Percentiles rank a stretch among this genome's conserved stretches.
Evolutionary conservation across 2,113 vertebrate genomes (phyloP).

Genomic region (Mustelus asterias): DNA sequence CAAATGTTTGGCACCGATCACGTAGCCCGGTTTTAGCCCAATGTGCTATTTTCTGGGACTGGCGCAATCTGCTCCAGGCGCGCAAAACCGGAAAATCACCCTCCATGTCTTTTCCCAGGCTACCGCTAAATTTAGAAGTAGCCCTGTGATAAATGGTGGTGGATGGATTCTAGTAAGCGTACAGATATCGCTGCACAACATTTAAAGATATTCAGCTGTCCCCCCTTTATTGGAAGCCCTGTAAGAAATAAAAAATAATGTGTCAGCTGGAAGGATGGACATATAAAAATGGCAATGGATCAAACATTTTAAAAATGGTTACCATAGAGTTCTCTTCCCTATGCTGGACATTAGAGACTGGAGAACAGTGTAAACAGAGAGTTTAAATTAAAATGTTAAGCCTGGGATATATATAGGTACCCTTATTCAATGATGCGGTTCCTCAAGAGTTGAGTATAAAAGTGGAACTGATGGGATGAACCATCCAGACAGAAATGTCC

Average conservation of each 20-base stretch:
- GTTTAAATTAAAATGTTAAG: neutral
- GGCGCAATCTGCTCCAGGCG: no score
- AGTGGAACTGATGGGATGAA: neutral
- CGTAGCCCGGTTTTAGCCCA: no score
- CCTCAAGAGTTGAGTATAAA: neutral
- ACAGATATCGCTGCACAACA: neutral
- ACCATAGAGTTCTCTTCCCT: neutral
- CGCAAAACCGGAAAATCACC: no score
- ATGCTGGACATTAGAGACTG: neutral
- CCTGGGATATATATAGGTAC: neutral
- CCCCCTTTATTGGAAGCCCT: neutral
- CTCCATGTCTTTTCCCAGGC: neutral
- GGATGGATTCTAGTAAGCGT: neutral
- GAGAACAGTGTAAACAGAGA: neutral
- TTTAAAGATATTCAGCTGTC: neutral
- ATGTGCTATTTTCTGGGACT: no score
- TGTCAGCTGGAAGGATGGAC: neutral
- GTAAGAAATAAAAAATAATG: conserved; percentile 1
- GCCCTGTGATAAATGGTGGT: neutral
- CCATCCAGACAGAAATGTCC: neutral
- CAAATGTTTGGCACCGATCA: no score
- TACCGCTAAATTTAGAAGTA: neutral
- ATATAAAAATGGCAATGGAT: neutral
- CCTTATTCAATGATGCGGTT: neutral
- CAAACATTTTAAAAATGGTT: neutral